phyloP scores from a whole-genome alignment of 2,888 invertebrate genomes.

The Drosophila gaucha region DNA sequence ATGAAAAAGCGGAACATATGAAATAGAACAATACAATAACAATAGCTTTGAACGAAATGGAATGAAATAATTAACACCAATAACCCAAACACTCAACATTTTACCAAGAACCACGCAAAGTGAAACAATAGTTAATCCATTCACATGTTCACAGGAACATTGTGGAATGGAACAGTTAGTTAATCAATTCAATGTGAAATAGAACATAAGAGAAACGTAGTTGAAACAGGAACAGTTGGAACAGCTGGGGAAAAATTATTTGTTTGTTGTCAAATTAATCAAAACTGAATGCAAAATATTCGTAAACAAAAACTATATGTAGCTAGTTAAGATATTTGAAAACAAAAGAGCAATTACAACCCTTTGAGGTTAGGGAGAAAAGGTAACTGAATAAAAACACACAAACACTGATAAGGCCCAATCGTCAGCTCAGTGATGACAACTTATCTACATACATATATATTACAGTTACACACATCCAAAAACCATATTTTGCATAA shows the following conservation, averaged over 20 bases:
- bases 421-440: not conserved
- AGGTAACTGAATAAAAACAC: conserved; percentile 24
- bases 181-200: conserved; percentile 25
- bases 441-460: conserved; percentile 13
- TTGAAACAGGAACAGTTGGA: not conserved
- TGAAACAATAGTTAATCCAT: not conserved
- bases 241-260: not conserved
- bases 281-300: conserved; percentile 10
- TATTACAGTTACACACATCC: not conserved
- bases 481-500: conserved; percentile 44
- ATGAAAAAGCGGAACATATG: not conserved
- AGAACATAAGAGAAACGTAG: conserved; percentile 20
- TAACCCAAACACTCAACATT: no score
- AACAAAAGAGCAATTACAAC: not conserved
- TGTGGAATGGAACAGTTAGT: not conserved
- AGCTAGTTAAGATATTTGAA: conserved; percentile 3
- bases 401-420: not conserved
- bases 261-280: conserved; percentile 4
- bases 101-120: no score
- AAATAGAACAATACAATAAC: not conserved
- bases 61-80: not conserved
- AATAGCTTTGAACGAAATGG: not conserved
- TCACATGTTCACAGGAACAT: no score
- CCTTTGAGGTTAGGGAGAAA: conserved; percentile 11
- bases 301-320: not conserved